Base-by-base conservation (phyloP, 2,113 vertebrate genomes). In the Psettodes erumei region DNA sequence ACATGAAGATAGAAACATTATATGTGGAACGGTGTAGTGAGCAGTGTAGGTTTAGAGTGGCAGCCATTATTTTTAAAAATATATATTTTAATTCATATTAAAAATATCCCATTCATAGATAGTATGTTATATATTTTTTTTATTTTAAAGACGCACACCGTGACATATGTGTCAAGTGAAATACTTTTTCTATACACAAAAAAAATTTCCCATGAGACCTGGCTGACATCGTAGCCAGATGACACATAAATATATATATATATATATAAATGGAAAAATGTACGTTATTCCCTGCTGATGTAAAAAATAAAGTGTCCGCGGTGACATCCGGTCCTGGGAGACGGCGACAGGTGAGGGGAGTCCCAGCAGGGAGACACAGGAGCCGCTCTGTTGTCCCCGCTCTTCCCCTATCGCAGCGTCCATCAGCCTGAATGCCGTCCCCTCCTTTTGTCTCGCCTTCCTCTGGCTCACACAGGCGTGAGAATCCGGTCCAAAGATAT, bases 321-420 rank as follows among this genome's bases (percentile, higher is more conserved):
- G 59, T 33, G 72, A 62, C 60, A 30, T 83, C 58, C 42, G 42
- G 37, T 37, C 9, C 61, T 70, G 23, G 0, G 74, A 75, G 30
- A 58, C 30, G 23, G n/a, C n/a, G 66, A 71, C 76, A 62, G 81
- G 69, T 43, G 27, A 71, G 28, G 13, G n/a, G 42, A 45, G 73
- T 89, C 84, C 84, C 81, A 81, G 77, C 73, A 83, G 86, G 81
- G 74, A 63, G 77, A 77, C 82, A 74, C 62, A 70, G 81, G 65
- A 35, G 68, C 79, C 8, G 64, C 53, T 50, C 67, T 81, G 71
- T 83, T 83, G 79, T 83, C 74, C 83, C 71, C n/a, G 0, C 63
- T 68, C 62, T 16, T 78, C 43, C 19, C n/a, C 70, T 74, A 47
- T 75, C 63, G 8, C 61, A 67, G 63, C 60, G 13, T 35, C 48